Evolutionary conservation across 2,797 vertebrate genomes (phyloP), one percentile per base, ranked within the genome.

Genomic region (Tokudaia muenninki): DNA sequence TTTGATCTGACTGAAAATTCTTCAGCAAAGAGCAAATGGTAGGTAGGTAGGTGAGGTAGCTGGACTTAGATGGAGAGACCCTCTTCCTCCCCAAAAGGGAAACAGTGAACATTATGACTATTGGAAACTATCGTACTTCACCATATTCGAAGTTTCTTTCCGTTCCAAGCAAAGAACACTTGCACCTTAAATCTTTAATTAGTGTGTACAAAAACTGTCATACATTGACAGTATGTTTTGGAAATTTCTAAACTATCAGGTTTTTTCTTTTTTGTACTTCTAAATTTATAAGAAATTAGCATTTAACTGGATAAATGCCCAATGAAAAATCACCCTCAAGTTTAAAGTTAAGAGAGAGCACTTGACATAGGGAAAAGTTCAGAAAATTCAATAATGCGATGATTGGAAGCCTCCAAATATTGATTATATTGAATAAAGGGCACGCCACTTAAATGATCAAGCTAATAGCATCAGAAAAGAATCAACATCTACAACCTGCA

Each of bases 121-220:
- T 63, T 72, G 80, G 22, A 91, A 95, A 95, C 67, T 79, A 79
- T 79, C 14, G 80, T 70, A 47, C 74, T 88, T 87, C 75, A 21
- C 22, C 61, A 1, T 57, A 96, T 92, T 96, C 67, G 72, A 80
- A 82, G 41, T 89, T 94, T 84, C 80, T 96, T 92, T 57, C 87
- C 96, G 21, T 97, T 95, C 8, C 89, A 65, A 94, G 61, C 41
- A 92, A 26, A 78, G 44, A 91, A 82, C 8, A 74, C 72, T 83
- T 87, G 19, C 37, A 52, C 91, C 50, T 95, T 88, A 81, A 59
- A 81, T 22, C 92, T 93, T 86, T 95, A 65, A 61, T 80, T 14
- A 78, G 65, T 50, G 86, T 81, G 41, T 97, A 37, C 12, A 37
- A 83, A 90, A 87, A 21, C 65, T 90, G 29, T n/a, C 37, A 75